Conservation (phyloP, 2,113 vertebrate genomes). For the Ailuropoda melanoleuca region DNA sequence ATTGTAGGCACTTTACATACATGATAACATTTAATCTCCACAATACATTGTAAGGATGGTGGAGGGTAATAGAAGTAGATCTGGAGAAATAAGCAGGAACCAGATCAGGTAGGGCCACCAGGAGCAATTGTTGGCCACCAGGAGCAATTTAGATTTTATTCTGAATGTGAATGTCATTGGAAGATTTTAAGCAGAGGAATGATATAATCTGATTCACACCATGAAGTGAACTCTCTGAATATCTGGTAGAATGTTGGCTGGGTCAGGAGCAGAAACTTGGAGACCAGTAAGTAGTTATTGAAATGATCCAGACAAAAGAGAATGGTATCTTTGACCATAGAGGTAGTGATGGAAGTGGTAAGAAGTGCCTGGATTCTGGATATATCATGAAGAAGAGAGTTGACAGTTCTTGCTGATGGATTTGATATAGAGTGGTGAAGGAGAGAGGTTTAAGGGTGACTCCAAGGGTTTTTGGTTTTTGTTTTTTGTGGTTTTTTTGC, state of each 20-base stretch:
- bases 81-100: background rate
- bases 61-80: background rate
- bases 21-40: background rate
- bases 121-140: background rate
- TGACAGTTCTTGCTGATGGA: background rate
- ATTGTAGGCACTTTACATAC: background rate
- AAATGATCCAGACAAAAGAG: background rate
- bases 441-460: background rate
- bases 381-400: background rate
- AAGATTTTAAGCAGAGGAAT: background rate
- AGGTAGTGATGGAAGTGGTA: background rate
- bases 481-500: background rate
- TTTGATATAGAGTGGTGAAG: background rate
- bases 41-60: background rate
- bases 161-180: background rate
- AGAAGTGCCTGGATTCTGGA: background rate
- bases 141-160: slow-evolving; percentile 4
- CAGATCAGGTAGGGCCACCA: background rate
- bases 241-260: background rate
- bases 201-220: background rate
- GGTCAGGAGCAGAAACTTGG: background rate
- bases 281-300: background rate
- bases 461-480: background rate
- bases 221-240: background rate
- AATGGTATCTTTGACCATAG: background rate